Evolutionary conservation across 2,113 vertebrate species (phyloP), one percentile per base, ranked within the genome.

Genomic region (Petrocephalus zakoni): DNA sequence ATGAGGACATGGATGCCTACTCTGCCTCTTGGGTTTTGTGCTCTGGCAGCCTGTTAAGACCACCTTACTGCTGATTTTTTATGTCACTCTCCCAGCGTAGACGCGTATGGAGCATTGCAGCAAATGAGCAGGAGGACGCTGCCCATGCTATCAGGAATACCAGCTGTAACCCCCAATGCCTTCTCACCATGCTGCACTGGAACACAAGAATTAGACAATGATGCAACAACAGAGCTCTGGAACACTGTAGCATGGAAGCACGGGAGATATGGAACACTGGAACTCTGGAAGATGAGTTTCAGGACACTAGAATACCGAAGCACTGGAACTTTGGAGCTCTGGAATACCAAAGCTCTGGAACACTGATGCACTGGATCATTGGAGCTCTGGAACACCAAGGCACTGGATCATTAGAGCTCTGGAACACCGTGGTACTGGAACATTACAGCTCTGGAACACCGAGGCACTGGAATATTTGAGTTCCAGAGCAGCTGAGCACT

Each of bases 1-100:
- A 25, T 81, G 49, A 89, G 52, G 1, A 88, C 85, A 37, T 61
- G 72, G 78, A 88, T 22, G 78, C 85, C 49, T 84, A 42, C 78
- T 56, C 56, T 85, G 78, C 49, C 89, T 58, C 49, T 51, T 4
- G 15, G 37, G 78, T 87, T 58, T 81, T 5, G 75, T 4, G 4
- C 17, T 61, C 64, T 78, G 68, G 29, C 15, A 25, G 37, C 21
- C 58, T 55, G 84, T 61, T n/a, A 81, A n/a, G 34, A 89, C 78
- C 49, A 52, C 19, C 34, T 83, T 83, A 49, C 37, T 83, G 19
- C 19, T 64, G 53, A 56, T 86, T 58, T 46, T 86, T 85, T 52
- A 25, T 15, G n/a, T 29, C 47, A 52, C n/a, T 37, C 21, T n/a
- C 34, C 34, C 17, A 19, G 72, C 34, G n/a, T 19, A 78, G 72